Conservation (phyloP, 2,797 vertebrate genomes). For the Rhinichthys osculus region DNA sequence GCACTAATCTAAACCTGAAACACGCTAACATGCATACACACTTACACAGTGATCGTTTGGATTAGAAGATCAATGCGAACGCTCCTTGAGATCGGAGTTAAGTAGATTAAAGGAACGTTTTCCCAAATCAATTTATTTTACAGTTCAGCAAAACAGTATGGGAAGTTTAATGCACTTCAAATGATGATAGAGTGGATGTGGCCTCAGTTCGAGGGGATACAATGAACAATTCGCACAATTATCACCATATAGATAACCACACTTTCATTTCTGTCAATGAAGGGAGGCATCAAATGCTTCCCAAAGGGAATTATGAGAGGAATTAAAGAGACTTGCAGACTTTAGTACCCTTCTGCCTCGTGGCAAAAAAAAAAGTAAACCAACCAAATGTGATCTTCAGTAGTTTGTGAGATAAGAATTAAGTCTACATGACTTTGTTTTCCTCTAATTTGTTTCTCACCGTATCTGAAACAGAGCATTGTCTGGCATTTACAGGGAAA, state of each 20-base stretch:
- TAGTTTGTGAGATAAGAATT: not conserved
- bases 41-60: constrained; percentile 55
- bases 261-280: constrained; percentile 45
- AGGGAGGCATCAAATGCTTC: constrained; percentile 49
- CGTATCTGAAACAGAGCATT: constrained; percentile 43
- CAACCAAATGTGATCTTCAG: not conserved
- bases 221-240: constrained; percentile 71
- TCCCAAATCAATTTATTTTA: constrained; percentile 78
- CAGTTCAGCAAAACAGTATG: constrained; percentile 70
- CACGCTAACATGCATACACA: constrained; percentile 17
- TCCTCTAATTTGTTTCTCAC: constrained; percentile 40
- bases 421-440: constrained; percentile 20
- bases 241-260: constrained; percentile 73
- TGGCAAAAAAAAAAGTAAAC: not conserved
- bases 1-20: constrained; percentile 17
- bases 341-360: not conserved
- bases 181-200: constrained; percentile 51
- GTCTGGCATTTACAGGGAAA: constrained; percentile 35
- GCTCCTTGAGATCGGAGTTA: constrained; percentile 74
- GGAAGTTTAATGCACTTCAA: constrained; percentile 69
- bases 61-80: constrained; percentile 76
- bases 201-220: constrained; percentile 68
- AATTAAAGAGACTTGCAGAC: not conserved
- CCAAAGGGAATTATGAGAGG: constrained; percentile 40
- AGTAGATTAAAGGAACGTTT: constrained; percentile 79